Conservation (phyloP, 2,113 vertebrate genomes). For the Clupea harengus region DNA sequence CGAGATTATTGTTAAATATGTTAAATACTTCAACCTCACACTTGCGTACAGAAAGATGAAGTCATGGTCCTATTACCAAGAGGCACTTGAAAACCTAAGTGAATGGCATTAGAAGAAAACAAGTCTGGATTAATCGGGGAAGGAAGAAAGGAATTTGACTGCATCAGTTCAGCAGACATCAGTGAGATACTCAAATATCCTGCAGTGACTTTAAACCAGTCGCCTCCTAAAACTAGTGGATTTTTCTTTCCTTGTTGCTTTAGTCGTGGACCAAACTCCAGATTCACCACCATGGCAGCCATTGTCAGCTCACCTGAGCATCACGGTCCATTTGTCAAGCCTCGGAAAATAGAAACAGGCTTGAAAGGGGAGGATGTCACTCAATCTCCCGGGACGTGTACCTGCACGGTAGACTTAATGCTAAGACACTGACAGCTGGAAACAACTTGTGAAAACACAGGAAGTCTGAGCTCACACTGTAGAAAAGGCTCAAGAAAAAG, state of each 20-base stretch:
- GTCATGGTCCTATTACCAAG: not conserved
- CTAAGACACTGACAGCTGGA: constrained; percentile 47
- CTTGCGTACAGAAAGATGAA: not conserved
- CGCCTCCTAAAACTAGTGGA: not conserved
- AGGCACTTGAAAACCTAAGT: not conserved
- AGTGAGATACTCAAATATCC: not conserved
- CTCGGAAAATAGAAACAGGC: constrained; percentile 40
- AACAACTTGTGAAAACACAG: constrained; percentile 56
- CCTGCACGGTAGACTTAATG: constrained; percentile 51
- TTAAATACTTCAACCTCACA: not conserved
- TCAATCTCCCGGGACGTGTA: constrained; percentile 64
- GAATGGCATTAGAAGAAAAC: not conserved
- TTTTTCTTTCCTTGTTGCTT: constrained; percentile 29
- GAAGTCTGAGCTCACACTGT: constrained; percentile 37
- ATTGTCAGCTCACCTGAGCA: constrained; percentile 67
- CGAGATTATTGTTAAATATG: not conserved
- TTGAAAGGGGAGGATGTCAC: constrained; percentile 65
- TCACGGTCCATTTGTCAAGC: not conserved
- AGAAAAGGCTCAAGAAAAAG: not conserved
- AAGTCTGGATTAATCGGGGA: not conserved
- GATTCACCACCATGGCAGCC: constrained; percentile 61
- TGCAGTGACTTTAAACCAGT: not conserved
- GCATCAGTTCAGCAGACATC: not conserved
- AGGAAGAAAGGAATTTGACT: not conserved
- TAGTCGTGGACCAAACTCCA: constrained; percentile 54